Evolutionary conservation across 2,113 vertebrate genomes (phyloP).

Genomic region (Bos taurus): DNA sequence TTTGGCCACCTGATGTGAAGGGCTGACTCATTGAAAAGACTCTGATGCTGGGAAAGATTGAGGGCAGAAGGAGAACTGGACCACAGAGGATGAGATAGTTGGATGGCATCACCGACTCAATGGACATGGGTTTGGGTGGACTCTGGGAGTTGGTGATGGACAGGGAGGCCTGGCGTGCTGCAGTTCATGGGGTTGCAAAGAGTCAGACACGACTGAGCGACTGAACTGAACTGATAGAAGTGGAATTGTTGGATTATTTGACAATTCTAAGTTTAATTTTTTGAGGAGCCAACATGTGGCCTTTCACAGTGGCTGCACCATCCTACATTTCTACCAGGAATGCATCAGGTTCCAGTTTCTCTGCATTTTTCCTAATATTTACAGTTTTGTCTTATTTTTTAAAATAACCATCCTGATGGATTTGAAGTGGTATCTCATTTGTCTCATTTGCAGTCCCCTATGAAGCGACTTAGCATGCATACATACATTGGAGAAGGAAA

Average conservation of each 20-base stretch:
- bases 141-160: neutral
- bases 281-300: neutral
- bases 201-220: neutral
- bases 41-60: neutral
- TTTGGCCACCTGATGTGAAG: neutral
- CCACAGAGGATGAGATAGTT: neutral
- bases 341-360: neutral
- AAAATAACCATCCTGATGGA: neutral
- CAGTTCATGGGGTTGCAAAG: fast-evolving
- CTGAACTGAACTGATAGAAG: neutral
- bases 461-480: neutral
- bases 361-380: neutral
- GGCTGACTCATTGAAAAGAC: neutral
- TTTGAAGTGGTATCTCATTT: neutral
- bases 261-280: neutral
- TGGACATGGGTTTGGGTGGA: neutral
- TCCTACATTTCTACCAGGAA: neutral
- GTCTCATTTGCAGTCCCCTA: neutral
- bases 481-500: neutral
- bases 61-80: neutral
- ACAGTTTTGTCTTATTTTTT: neutral
- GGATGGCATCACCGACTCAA: neutral
- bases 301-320: neutral
- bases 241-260: neutral
- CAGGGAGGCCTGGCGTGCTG: neutral